Percentiles rank a stretch among this genome's conserved stretches.
Conservation (phyloP, 2,113 vertebrate species). For the Gnathonemus longibarbis region DNA sequence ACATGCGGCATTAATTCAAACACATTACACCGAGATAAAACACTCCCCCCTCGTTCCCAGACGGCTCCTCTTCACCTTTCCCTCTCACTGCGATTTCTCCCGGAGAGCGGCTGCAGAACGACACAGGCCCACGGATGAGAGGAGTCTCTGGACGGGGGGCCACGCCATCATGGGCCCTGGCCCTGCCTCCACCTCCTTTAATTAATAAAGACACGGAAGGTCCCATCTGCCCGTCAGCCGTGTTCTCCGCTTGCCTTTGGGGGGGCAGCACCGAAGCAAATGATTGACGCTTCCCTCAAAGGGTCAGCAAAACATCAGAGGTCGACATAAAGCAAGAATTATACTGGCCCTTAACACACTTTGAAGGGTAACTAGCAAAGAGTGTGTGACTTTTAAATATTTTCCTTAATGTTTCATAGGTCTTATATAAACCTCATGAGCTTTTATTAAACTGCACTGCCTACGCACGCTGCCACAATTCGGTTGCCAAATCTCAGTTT, state of each 20-base stretch:
- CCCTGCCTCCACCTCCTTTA: neutral
- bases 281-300: neutral
- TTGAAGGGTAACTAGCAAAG: neutral
- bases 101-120: neutral
- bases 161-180: neutral
- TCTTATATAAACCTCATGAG: slow-evolving; percentile 22
- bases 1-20: slow-evolving; percentile 23
- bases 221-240: too few species aligned
- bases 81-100: neutral
- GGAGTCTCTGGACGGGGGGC: neutral
- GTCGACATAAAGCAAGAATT: neutral
- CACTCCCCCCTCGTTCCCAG: neutral
- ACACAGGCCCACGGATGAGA: neutral
- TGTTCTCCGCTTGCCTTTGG: neutral
- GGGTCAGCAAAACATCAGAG: neutral
- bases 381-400: slow-evolving; percentile 14
- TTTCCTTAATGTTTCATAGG: slow-evolving; percentile 22
- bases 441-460: slow-evolving; percentile 3
- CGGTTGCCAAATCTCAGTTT: neutral
- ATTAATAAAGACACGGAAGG: neutral
- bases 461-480: neutral
- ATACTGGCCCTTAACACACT: neutral
- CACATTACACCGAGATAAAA: slow-evolving; percentile 26
- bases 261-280: neutral
- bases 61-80: slow-evolving; percentile 18